Conservation (phyloP, 2,888 invertebrate genomes). For the Nymphalis urticae region DNA sequence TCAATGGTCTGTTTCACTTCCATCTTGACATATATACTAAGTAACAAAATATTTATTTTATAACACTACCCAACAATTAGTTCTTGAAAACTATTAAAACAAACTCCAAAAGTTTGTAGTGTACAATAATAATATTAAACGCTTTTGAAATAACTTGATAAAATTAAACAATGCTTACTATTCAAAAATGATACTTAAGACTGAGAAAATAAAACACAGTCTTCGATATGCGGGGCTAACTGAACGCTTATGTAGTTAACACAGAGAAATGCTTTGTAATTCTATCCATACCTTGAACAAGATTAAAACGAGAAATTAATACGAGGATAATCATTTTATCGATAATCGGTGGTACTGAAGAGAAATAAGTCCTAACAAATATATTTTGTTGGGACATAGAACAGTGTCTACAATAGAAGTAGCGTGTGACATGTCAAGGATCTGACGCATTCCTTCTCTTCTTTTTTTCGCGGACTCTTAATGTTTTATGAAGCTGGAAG, state of each 20-base stretch:
- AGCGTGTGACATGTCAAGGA: background rate
- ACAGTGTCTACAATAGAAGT: background rate
- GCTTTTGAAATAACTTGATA: background rate
- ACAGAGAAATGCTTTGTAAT: background rate
- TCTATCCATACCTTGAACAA: background rate
- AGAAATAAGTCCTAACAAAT: background rate
- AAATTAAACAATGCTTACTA: background rate
- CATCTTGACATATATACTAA: too few relatives aligned
- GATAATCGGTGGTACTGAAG: background rate
- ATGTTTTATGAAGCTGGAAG: too few relatives aligned
- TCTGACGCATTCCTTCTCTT: too few relatives aligned
- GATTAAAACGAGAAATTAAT: background rate
- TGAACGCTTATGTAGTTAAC: slow-evolving; percentile 1
- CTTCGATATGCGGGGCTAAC: background rate
- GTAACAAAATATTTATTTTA: too few relatives aligned
- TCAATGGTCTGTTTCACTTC: too few relatives aligned
- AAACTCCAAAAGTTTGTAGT: too few relatives aligned
- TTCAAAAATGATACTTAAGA: background rate
- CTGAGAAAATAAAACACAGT: background rate
- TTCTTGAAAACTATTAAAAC: too few relatives aligned
- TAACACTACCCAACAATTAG: too few relatives aligned
- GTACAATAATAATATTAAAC: too few relatives aligned
- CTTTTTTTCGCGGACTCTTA: too few relatives aligned
- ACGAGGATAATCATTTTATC: background rate
- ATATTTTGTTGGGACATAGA: background rate